Evolutionary conservation across 2,888 invertebrate genomes (phyloP).

Genomic region (Thereva nobilitata): DNA sequence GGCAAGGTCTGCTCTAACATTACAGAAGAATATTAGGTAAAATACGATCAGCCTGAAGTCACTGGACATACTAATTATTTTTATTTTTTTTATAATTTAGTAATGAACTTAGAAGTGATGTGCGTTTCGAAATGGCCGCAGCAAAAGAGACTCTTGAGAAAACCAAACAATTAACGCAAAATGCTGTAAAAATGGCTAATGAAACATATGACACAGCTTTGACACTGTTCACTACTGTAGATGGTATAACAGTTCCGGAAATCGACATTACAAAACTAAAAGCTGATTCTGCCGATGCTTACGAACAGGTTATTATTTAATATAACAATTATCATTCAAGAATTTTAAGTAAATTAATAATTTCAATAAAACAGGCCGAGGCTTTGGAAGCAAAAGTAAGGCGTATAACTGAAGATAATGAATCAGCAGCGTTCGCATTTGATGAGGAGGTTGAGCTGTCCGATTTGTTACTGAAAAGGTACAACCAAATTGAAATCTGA

Average conservation of each 20-base stretch:
- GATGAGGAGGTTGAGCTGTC: conserved; percentile 43
- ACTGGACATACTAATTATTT: conserved; percentile 38
- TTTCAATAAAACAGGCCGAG: conserved; percentile 12
- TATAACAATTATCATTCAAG: neutral
- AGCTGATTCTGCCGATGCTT: conserved; percentile 67
- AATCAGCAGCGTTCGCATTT: neutral
- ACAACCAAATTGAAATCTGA: neutral
- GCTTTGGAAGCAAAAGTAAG: conserved; percentile 47
- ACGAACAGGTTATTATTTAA: conserved; percentile 63
- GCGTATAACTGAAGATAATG: conserved; percentile 59
- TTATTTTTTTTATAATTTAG: conserved; percentile 54
- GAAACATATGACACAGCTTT: conserved; percentile 82
- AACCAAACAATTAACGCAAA: conserved; percentile 72
- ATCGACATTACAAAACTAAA: conserved; percentile 74
- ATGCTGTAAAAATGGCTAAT: conserved; percentile 74
- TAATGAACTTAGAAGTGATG: conserved; percentile 66
- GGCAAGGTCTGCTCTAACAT: conserved; percentile 76
- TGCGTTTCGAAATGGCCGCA: conserved; percentile 68
- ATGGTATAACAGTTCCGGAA: conserved; percentile 75
- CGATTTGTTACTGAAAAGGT: conserved; percentile 4
- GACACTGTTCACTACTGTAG: conserved; percentile 77
- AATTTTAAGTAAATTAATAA: neutral
- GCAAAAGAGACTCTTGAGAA: conserved; percentile 72
- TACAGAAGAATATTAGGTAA: conserved; percentile 74
- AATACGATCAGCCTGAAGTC: neutral